Evolutionary conservation across 2,888 invertebrate species (phyloP).

Genomic region (Volucella bombylans): DNA sequence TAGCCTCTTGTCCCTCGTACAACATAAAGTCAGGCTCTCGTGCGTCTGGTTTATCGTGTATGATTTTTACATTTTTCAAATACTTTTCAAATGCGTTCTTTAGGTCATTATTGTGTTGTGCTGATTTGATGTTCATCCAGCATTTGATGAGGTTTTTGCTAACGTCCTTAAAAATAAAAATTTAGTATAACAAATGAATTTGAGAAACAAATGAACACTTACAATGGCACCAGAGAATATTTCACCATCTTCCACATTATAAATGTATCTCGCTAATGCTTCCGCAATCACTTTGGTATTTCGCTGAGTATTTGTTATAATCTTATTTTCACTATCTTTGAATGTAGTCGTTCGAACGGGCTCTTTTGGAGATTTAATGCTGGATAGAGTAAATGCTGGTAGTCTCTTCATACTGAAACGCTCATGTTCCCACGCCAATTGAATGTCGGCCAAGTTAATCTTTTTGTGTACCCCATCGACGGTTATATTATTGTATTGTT

Average conservation of each 20-base stretch:
- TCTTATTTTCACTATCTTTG: conserved; percentile 77
- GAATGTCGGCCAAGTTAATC: conserved; percentile 96
- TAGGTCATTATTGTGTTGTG: conserved; percentile 87
- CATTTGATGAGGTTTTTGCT: conserved; percentile 88
- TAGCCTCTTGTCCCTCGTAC: conserved; percentile 91
- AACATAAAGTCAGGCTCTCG: conserved; percentile 96
- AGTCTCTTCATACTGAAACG: conserved; percentile 95
- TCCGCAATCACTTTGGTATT: conserved; percentile 91
- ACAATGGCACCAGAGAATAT: conserved; percentile 91
- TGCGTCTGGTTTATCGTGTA: conserved; percentile 88
- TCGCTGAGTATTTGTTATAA: conserved; percentile 76
- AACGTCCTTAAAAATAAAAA: conserved; percentile 85
- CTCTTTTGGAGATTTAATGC: conserved; percentile 84
- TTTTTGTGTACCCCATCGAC: conserved; percentile 94
- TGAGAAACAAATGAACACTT: conserved; percentile 78
- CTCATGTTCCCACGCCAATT: conserved; percentile 98
- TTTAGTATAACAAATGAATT: background rate
- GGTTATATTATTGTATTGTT: conserved; percentile 83
- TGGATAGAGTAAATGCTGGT: conserved; percentile 95
- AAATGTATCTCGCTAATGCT: conserved; percentile 91
- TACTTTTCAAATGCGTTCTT: conserved; percentile 89
- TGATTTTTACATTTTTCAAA: conserved; percentile 89
- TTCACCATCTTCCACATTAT: conserved; percentile 86
- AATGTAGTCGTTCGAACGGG: conserved; percentile 80
- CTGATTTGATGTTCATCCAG: conserved; percentile 89